Base-by-base conservation (phyloP, 2,888 invertebrate genomes). In the Amiota mariae region DNA sequence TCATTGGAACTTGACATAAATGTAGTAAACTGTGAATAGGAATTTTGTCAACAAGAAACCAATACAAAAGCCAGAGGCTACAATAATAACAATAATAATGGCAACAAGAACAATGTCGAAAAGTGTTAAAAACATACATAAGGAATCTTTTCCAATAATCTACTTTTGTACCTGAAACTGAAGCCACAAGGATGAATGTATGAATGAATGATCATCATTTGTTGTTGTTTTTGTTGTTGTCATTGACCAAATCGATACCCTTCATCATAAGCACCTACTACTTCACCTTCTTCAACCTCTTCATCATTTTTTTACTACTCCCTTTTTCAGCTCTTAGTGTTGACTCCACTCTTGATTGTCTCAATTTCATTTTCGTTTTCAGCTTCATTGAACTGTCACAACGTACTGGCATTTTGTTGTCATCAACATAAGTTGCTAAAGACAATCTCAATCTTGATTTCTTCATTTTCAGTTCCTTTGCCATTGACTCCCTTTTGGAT, bases 311-410 rank as follows among this genome's bases (percentile, higher is more conserved):
- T 2, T 24, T 24, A 3, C 1, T 3, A 24, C 36, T 36, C 6
- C 36, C 36, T 36, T 36, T 2, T 36, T 36, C 36, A 6, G 24
- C 24, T 6, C 36, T 6, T 36, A 4, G 36, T 36, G 36, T 6
- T 36, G 24, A 47, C 66, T 15, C 70, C 57, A 66, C 73, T 71
- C 64, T 57, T 76, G 77, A 61, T 67, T 74, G 20, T n/a, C 24
- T 72, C 20, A 20, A 24, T 18, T 20, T 20, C 57, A 67, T 46
- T 73, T 71, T 70, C 75, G 75, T 70, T 76, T 78, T 78, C 78
- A 77, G 81, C 79, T 81, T 75, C 81, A 81, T 80, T 80, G 79
- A 81, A 77, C 80, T 73, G 80, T 79, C 77, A 77, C 77, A 76
- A 48, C 54, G 4, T 6, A 36, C 36, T 36, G 36, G 36, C 73